Evolutionary conservation across 1,140 invertebrate genomes (phyloP).

Genomic region (Oryzaephilus surinamensis): DNA sequence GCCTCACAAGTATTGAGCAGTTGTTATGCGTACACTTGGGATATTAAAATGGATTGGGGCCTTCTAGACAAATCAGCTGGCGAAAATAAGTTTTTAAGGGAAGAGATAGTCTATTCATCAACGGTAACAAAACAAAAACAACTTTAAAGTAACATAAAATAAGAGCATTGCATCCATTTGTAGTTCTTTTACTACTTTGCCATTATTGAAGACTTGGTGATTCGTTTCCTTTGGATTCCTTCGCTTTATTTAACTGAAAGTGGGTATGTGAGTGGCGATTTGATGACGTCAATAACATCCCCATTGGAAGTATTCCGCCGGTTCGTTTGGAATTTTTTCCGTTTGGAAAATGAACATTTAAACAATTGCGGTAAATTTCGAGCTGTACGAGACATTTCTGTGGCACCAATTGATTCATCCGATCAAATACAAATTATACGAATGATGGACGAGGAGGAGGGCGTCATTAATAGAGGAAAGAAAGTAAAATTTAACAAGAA

Average conservation of each 20-base stretch:
- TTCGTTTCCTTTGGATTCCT: conserved; percentile 73
- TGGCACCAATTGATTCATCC: conserved; percentile 69
- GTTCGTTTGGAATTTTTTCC: conserved; percentile 91
- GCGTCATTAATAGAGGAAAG: conserved; percentile 44
- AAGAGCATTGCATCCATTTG: conserved; percentile 26
- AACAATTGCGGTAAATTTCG: conserved; percentile 92
- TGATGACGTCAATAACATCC: conserved; percentile 66
- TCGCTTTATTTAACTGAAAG: conserved; percentile 69
- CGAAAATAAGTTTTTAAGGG: conserved; percentile 69
- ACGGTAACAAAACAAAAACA: conserved; percentile 35
- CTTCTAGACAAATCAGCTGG: conserved; percentile 79
- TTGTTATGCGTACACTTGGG: conserved; percentile 85
- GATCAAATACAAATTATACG: conserved; percentile 59
- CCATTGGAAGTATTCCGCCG: conserved; percentile 77
- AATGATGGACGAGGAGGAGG: conserved; percentile 65
- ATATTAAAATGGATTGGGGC: conserved; percentile 98
- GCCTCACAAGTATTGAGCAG: conserved; percentile 64
- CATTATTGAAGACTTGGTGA: conserved; percentile 72
- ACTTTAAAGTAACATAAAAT: background rate
- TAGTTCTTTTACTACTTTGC: conserved; percentile 94
- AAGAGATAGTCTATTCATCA: conserved; percentile 71
- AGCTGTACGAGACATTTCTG: conserved; percentile 81
- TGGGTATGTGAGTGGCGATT: conserved; percentile 57
- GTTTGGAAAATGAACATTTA: conserved; percentile 86
- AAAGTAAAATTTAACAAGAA: conserved; percentile 42